Percentiles rank a stretch among this genome's conserved stretches.
Evolutionary conservation across 2,888 invertebrate genomes (phyloP).

Genomic region (Zonitis immaculata): DNA sequence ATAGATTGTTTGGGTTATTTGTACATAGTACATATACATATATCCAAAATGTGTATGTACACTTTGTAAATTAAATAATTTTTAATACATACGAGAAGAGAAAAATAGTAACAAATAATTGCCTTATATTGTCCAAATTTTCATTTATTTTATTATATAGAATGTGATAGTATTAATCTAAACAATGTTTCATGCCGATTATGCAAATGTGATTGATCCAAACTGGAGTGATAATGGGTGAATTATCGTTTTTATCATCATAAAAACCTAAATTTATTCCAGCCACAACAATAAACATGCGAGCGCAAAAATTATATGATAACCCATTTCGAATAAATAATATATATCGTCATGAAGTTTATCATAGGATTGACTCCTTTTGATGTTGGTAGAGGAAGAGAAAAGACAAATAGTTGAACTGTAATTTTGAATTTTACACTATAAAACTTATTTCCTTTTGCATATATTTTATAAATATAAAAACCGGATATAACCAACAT

Average conservation of each 20-base stretch:
- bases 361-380: too few species aligned
- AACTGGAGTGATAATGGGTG: neutral
- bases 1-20: neutral
- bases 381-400: too few species aligned
- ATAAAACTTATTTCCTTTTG: conserved; percentile 30
- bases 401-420: too few species aligned
- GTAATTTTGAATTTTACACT: conserved; percentile 17
- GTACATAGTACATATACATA: too few species aligned
- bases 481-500: conserved; percentile 28
- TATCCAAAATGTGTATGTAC: neutral
- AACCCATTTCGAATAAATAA: neutral
- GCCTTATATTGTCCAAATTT: too few species aligned
- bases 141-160: neutral
- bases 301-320: neutral
- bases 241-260: neutral
- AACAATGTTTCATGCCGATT: neutral
- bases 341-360: too few species aligned
- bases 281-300: neutral
- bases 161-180: neutral
- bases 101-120: too few species aligned
- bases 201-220: neutral
- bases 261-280: neutral
- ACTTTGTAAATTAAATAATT: neutral
- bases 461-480: too few species aligned
- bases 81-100: neutral